Base-by-base conservation (phyloP, 2,888 invertebrate genomes). In the Drosophila cracens region DNA sequence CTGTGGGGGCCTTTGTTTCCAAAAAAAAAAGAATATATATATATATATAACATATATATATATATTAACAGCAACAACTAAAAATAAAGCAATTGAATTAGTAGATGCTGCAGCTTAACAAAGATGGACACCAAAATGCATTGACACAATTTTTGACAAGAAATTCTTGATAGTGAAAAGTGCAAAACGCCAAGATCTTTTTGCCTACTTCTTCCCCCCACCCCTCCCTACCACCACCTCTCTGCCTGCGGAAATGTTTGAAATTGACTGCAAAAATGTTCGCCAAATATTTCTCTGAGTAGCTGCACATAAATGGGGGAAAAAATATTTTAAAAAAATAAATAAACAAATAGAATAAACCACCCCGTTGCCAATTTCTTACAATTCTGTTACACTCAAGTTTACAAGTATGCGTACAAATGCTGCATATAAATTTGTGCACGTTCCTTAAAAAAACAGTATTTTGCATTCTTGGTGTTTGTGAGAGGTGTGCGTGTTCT, bases 261-360 rank as follows among this genome's bases (percentile, higher is more conserved):
- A 46, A 18, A 62, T 59, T 59, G 53, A 36, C 48, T 48, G 48
- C 43, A 61, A 64, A 81, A 81, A 83, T 86, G 87, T 86, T 86
- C 83, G 84, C 81, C 81, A 86, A 86, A 81, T 73, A 74, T 57
- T 67, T 66, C 18, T 21, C 10, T 58, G 53, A 34, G 46, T 51
- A 53, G 27, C 25, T 60, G 60, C 13, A 4, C n/a, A 56, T 18
- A 4, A 38, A 27, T 29, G 13, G 25, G 25, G 2, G 6, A 25
- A 8, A 33, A n/a, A n/a, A n/a, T n/a, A n/a, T n/a, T n/a, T n/a
- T n/a, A 8, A n/a, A 25, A 38, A 27, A 25, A 25, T 29, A 46
- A 49, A 33, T 33, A 53, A 60, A 33, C 27, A 53, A 53, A 60
- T 25, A 25, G 21, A 40, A 53, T 36, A 34, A 48, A n/a, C 8